phyloP scores from a whole-genome alignment of 2,113 vertebrate genomes.

The Pelecanoides urinatrix region DNA sequence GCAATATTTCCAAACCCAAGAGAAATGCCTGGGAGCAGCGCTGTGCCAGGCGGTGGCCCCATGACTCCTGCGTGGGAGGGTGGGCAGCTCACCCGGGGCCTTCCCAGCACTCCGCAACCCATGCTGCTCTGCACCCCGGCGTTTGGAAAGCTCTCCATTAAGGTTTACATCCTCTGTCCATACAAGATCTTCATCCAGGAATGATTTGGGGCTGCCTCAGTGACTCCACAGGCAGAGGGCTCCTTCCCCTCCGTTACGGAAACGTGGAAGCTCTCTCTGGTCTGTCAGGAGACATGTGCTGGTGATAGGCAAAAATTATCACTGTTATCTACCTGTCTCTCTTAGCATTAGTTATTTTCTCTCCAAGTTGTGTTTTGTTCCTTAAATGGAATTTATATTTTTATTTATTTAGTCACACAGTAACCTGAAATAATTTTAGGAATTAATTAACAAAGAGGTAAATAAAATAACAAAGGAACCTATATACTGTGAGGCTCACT shows the following conservation, averaged over 20 bases:
- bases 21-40: rapidly evolving
- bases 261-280: rapidly evolving
- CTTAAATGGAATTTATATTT: neutral
- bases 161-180: neutral
- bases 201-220: rapidly evolving
- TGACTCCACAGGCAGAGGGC: neutral
- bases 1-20: neutral
- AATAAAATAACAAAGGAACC: neutral
- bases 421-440: neutral
- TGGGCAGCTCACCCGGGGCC: rapidly evolving
- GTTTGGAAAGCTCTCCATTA: neutral
- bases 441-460: neutral
- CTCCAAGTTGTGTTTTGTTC: neutral
- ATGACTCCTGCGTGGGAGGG: rapidly evolving
- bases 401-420: neutral
- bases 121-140: rapidly evolving
- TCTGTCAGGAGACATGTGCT: neutral
- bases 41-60: rapidly evolving
- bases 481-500: neutral
- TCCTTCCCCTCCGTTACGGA: rapidly evolving
- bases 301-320: neutral
- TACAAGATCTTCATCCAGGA: neutral
- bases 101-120: rapidly evolving
- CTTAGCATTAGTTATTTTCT: neutral
- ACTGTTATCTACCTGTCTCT: neutral